Evolutionary conservation across 1,140 invertebrate genomes (phyloP).

Genomic region (Holcopasites calliopsidis): DNA sequence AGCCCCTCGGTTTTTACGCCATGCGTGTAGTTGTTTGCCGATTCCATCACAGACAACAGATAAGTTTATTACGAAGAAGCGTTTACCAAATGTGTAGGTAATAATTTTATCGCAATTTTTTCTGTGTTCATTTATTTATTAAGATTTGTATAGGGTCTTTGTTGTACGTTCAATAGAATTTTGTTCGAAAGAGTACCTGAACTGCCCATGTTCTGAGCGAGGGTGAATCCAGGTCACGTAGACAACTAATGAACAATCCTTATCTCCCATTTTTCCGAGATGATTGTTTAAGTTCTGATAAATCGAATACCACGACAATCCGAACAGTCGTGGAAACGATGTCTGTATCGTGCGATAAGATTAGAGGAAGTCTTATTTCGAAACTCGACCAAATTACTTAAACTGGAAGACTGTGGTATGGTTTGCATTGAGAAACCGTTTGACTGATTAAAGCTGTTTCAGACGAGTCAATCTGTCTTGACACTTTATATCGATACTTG

Average conservation of each 20-base stretch:
- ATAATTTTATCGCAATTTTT: no score
- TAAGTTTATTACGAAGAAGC: no score
- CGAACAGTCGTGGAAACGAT: conserved; percentile 8
- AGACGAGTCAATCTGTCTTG: no score
- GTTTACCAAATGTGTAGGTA: no score
- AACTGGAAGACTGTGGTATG: conserved; percentile 52
- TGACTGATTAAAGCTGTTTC: conserved; percentile 1
- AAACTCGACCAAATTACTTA: conserved; percentile 60
- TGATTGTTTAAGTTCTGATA: conserved; percentile 30
- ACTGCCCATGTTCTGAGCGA: conserved; percentile 11
- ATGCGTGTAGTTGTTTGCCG: no score
- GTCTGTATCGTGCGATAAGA: conserved; percentile 44
- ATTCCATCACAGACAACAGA: no score
- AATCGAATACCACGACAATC: conserved; percentile 16
- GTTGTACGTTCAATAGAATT: conserved; percentile 14
- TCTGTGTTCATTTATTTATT: conserved; percentile 43
- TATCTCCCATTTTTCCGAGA: conserved; percentile 32
- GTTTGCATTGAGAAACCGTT: conserved; percentile 49
- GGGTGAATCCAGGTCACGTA: conserved; percentile 31
- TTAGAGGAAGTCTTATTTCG: conserved; percentile 37
- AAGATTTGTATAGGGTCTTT: conserved; percentile 4
- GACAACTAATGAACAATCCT: conserved; percentile 10
- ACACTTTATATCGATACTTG: no score
- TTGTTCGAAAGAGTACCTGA: conserved; percentile 47
- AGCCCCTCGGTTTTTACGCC: no score